Base-by-base conservation (phyloP, 1,140 invertebrate genomes). In the Neoseiulus cucumeris region DNA sequence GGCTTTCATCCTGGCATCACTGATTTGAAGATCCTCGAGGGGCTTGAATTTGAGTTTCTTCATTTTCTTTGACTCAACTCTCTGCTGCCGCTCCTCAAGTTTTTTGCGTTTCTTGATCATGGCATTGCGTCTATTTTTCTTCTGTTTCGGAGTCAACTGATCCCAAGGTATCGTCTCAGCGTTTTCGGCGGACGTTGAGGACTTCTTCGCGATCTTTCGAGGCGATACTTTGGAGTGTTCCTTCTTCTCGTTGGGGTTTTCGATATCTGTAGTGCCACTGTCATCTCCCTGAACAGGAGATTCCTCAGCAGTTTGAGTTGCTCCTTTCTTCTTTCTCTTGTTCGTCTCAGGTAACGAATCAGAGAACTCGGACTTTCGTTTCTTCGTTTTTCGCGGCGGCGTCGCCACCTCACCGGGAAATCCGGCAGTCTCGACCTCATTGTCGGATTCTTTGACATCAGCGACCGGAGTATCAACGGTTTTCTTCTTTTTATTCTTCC, bases 91-190 rank as follows among this genome's bases (percentile, higher is more conserved):
- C 2, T 4, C 17, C 22, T 59, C 51, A 12, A 33, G 12, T 9
- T 59, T 59, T 25, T 59, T 59, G 33, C 51, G 51, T 33, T 59
- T 59, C 22, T 59, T 59, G 14, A 59, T 59, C 51, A 59, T 59
- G 14, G 51, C 51, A 33, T 59, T 59, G 2, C 51, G 51, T 17
- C 51, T 25, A 33, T 59, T 59, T 9, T 59, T 59, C 9, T 59
- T 59, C 51, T 59, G 51, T 9, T 59, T 59, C 14, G 51, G 25
- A 6, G 51, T 59, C 9, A 59, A 33, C 51, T 59, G 51, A 25
- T 59, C 51, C 51, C 51, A 59, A 29, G 51, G 51, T 29, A 25
- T 25, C 14, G n/a, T 59, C 14, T 59, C 51, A 2, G 22, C 2
- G 14, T n/a, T 2, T 39, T 39, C 33, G 33, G 4, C 9, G 4